Evolutionary conservation across 2,888 invertebrate species (phyloP).

Genomic region (Polyommatus icarus): DNA sequence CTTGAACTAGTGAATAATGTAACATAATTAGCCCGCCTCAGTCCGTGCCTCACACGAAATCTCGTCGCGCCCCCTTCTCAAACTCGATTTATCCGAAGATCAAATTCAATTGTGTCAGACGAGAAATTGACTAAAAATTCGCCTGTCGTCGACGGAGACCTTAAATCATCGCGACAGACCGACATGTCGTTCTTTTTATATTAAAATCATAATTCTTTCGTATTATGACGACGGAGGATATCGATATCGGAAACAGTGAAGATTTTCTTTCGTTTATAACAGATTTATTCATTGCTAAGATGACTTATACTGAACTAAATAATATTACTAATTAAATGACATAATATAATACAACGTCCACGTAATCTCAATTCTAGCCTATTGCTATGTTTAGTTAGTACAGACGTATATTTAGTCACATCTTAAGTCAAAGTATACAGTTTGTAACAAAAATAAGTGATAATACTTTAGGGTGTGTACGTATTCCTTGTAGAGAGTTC

Average conservation of each 20-base stretch:
- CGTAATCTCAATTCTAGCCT: too few species aligned
- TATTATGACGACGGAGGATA: neutral
- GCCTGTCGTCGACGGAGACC: constrained; percentile 52
- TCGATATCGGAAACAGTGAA: neutral
- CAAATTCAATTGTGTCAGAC: constrained; percentile 75
- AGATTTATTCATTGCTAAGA: neutral
- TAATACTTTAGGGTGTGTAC: too few species aligned
- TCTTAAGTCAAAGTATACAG: too few species aligned
- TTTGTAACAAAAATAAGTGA: too few species aligned
- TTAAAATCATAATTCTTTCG: constrained; percentile 29
- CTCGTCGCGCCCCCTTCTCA: constrained; percentile 59
- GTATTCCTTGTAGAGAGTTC: too few species aligned
- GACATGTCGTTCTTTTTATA: constrained; percentile 30
- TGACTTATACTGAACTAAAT: neutral
- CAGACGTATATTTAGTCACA: too few species aligned
- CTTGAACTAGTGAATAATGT: neutral
- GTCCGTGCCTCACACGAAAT: constrained; percentile 48
- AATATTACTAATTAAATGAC: too few species aligned
- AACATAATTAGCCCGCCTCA: constrained; percentile 38
- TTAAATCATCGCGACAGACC: constrained; percentile 43
- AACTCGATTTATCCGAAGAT: constrained; percentile 70
- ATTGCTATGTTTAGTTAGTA: too few species aligned
- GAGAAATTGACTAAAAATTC: constrained; percentile 76
- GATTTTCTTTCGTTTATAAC: neutral
- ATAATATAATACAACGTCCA: too few species aligned